These are phyloP conservation scores for Prochilodus magdalenae DNA, from an alignment of 2,113 vertebrate species.

Conservation along the genomic window DNA sequence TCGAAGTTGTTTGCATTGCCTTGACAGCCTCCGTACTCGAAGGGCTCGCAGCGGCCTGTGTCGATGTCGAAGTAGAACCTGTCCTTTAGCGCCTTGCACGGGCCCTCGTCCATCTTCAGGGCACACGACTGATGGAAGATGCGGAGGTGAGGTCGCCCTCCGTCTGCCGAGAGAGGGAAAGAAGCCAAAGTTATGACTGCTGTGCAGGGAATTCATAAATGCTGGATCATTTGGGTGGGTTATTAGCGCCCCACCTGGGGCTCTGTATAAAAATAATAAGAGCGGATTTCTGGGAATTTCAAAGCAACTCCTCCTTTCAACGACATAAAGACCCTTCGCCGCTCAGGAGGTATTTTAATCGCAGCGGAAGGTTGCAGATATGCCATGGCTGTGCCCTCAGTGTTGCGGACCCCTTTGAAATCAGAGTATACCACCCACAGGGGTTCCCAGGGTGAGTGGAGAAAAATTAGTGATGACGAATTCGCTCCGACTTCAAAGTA, in stretches of 20 bases:
- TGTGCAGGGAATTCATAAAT: slow-evolving; percentile 40
- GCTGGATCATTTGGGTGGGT: slow-evolving; percentile 53
- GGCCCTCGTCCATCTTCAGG: slow-evolving; percentile 81
- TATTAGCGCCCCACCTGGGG: slow-evolving; percentile 53
- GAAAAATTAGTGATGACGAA: slow-evolving; percentile 8
- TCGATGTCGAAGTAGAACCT: slow-evolving; percentile 84
- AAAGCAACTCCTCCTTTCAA: slow-evolving; percentile 34
- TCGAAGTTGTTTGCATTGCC: slow-evolving; percentile 91
- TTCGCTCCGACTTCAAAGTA: slow-evolving; percentile 9
- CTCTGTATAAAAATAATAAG: slow-evolving; percentile 46
- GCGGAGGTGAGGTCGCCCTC: slow-evolving; percentile 60
- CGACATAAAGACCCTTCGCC: slow-evolving; percentile 40
- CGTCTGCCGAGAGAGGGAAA: slow-evolving; percentile 33
- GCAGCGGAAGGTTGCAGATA: slow-evolving; percentile 14
- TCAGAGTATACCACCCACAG: slow-evolving; percentile 24
- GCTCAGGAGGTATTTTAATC: slow-evolving; percentile 29
- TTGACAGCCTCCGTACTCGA: slow-evolving; percentile 89
- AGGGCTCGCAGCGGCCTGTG: slow-evolving; percentile 79
- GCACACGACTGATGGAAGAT: slow-evolving; percentile 82
- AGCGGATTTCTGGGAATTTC: slow-evolving; percentile 46
- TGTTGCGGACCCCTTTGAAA: background rate
- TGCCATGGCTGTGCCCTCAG: slow-evolving; percentile 9
- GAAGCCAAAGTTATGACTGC: slow-evolving; percentile 50
- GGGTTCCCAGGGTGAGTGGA: background rate
- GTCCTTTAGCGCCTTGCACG: slow-evolving; percentile 82